A percentile compares a stretch with the other conserved stretches of the same genome.
Conservation (phyloP, 1,140 invertebrate species). For the Tribolium madens region DNA sequence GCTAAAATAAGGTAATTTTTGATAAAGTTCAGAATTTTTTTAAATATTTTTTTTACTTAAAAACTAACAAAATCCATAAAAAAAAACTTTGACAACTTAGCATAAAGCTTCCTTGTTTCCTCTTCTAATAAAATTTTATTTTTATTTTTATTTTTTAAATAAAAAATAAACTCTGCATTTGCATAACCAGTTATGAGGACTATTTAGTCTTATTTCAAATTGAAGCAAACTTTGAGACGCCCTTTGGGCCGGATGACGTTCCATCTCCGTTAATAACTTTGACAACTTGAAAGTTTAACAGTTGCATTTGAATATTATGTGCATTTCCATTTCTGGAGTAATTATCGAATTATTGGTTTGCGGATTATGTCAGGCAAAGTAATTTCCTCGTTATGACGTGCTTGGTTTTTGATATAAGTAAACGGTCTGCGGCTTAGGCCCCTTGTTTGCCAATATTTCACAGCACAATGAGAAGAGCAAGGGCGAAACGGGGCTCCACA, state of each 20-base stretch:
- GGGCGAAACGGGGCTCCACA: constrained; percentile 17
- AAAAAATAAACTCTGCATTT: no score
- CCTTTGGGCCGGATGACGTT: not conserved
- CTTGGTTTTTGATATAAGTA: constrained; percentile 16
- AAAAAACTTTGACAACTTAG: no score
- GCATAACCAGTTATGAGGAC: no score
- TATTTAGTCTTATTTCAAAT: not conserved
- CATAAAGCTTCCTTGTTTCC: no score
- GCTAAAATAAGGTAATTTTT: no score
- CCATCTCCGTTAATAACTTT: not conserved
- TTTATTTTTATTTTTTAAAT: no score
- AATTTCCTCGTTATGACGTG: constrained; percentile 13
- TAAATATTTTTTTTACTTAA: no score
- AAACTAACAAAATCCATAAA: no score
- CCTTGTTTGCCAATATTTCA: constrained; percentile 47
- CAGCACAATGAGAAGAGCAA: constrained; percentile 43
- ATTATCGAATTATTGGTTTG: constrained; percentile 15
- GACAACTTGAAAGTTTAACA: not conserved
- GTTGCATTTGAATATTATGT: not conserved
- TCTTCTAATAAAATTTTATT: no score
- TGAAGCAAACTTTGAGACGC: not conserved
- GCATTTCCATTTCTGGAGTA: not conserved
- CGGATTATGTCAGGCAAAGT: not conserved
- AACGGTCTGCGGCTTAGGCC: constrained; percentile 23
- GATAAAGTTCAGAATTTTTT: no score